A percentile compares a stretch with the other conserved stretches of the same genome.
Conservation (phyloP, 2,888 invertebrate species). For the Frankliniella fusca region DNA sequence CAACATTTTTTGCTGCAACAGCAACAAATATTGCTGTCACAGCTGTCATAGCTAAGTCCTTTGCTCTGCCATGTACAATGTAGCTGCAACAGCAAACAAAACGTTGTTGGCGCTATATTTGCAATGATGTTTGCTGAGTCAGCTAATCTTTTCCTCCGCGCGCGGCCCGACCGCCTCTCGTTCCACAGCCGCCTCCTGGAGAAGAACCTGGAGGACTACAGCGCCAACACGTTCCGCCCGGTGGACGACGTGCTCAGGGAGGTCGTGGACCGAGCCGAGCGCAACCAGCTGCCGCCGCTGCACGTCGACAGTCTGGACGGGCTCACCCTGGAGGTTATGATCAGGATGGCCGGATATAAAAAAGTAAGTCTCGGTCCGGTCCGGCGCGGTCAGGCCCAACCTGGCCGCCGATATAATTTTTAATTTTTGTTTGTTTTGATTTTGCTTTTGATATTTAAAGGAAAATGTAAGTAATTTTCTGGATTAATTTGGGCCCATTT, state of each 20-base stretch:
- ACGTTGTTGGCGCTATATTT: no score
- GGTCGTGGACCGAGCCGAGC: neutral
- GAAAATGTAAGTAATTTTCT: no score
- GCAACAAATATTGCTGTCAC: no score
- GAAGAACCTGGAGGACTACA: neutral
- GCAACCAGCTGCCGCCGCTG: neutral
- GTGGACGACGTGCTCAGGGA: constrained; percentile 11
- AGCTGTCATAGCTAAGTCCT: no score
- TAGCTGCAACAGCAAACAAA: no score
- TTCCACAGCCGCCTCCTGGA: neutral
- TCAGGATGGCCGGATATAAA: constrained; percentile 2
- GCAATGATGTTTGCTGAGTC: no score
- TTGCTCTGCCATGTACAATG: no score
- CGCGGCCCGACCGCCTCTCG: neutral
- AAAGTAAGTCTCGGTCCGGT: neutral
- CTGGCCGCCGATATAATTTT: neutral
- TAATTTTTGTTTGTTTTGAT: no score
- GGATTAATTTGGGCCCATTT: no score
- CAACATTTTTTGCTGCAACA: no score
- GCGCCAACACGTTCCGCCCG: neutral
- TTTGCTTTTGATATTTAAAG: no score
- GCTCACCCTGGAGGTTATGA: constrained; percentile 4
- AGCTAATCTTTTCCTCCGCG: no score
- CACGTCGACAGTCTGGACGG: constrained; percentile 2
- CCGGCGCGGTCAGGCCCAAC: neutral